These are phyloP conservation scores for Glyptemys insculpta DNA, from an alignment of 2,797 vertebrate genomes.

Conservation along the genomic window DNA sequence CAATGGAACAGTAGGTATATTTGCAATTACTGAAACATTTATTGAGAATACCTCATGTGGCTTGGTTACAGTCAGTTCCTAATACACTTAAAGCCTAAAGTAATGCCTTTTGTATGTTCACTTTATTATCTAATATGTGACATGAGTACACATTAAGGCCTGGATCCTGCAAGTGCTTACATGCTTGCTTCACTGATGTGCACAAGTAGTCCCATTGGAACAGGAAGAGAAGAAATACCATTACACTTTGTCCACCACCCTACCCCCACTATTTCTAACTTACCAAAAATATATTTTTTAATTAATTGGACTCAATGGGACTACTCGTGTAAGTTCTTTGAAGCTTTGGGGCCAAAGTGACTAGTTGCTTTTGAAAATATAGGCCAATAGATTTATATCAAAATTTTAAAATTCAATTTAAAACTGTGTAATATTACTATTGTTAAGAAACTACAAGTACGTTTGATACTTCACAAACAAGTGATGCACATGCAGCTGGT, in stretches of 20 bases:
- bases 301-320: not conserved
- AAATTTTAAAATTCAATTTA: not conserved
- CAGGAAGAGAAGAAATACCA: not conserved
- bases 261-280: not conserved
- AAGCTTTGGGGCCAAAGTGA: not conserved
- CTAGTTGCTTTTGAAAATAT: not conserved
- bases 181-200: not conserved
- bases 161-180: fast-evolving
- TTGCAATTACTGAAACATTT: not conserved
- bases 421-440: not conserved
- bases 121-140: not conserved
- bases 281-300: not conserved
- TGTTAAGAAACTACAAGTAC: not conserved
- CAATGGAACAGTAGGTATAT: not conserved
- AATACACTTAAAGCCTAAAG: not conserved
- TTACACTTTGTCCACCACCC: not conserved
- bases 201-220: not conserved
- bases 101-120: not conserved
- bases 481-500: not conserved
- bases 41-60: not conserved
- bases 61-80: not conserved
- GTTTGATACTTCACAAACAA: not conserved
- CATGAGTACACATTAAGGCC: not conserved
- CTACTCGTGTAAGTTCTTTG: not conserved
- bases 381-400: not conserved